Conservation (phyloP, 2,888 invertebrate species). For the Rhodophaea formosa region DNA sequence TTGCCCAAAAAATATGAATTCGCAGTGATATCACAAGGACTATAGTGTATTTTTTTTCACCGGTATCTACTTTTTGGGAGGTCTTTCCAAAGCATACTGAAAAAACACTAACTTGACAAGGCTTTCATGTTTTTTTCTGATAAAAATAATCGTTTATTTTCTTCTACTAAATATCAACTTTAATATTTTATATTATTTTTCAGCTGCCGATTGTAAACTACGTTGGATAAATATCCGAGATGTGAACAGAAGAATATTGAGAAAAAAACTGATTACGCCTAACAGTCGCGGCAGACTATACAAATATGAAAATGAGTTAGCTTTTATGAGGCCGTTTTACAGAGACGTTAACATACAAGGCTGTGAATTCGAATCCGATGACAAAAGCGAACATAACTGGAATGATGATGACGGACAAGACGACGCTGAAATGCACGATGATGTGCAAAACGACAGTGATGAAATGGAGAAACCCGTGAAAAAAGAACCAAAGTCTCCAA, state of each 20-base stretch:
- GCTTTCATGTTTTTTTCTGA: no score
- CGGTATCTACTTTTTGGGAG: no score
- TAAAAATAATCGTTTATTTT: no score
- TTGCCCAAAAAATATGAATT: no score
- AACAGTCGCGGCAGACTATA: slow-evolving; percentile 46
- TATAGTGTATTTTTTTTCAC: no score
- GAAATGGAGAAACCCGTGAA: slow-evolving; percentile 40
- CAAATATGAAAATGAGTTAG: slow-evolving; percentile 62
- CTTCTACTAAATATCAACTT: no score
- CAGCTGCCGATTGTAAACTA: slow-evolving; percentile 69
- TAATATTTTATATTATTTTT: slow-evolving; percentile 27
- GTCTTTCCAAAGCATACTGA: no score
- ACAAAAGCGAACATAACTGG: slow-evolving; percentile 34
- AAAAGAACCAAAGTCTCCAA: slow-evolving; percentile 37
- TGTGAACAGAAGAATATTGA: slow-evolving; percentile 62
- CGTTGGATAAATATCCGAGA: slow-evolving; percentile 75
- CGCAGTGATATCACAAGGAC: no score
- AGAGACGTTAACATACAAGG: slow-evolving; percentile 48
- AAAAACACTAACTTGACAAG: no score
- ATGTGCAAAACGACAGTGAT: slow-evolving; percentile 32
- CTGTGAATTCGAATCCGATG: slow-evolving; percentile 39
- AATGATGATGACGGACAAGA: slow-evolving; percentile 35
- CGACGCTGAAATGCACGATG: slow-evolving; percentile 22
- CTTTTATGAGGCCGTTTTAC: slow-evolving; percentile 63
- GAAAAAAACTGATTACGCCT: slow-evolving; percentile 41